Evolutionary conservation across 2,797 vertebrate genomes (phyloP), one percentile per base, ranked within the genome.

Genomic region (Ispidina picta): DNA sequence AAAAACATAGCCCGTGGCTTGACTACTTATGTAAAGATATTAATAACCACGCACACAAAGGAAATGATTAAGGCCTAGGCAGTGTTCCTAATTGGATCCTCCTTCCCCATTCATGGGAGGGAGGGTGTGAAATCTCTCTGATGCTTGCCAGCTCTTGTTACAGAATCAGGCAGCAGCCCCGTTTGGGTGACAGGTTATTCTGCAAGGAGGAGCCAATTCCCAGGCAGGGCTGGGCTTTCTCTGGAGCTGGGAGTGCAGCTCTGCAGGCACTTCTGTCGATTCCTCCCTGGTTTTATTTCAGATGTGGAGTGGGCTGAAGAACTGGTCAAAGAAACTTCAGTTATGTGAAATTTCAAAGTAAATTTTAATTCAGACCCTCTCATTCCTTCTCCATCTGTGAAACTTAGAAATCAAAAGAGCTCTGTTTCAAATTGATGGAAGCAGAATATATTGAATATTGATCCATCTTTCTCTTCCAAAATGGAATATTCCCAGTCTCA

Each of bases 31-130:
- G 48, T 52, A 17, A 41, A 59, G 89, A 68, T 95, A 95, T 92
- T 92, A 90, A 93, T 92, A 94, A 74, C 89, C 63, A 17, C 7
- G 23, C 58, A 83, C 62, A 93, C 89, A 93, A 92, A 92, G 86
- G 87, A 83, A 70, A 69, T 64, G 77, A 90, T 80, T 90, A 91
- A 64, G 70, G 62, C 62, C 48, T 4, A 82, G 77, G 84, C 94
- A 92, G 69, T 13, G 87, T 48, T 88, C 92, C 77, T 92, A 88
- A 93, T 69, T 79, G 84, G 72, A 64, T 48, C 65, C 77, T 44
- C 60, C 92, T 86, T 86, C 73, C n/a, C 81, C 87, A 51, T 76
- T 92, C 81, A 95, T 37, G 62, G 84, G 52, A 92, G 87, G 69
- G 52, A 86, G 87, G 84, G 77, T 92, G 94, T 92, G 94, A 95